A percentile compares a stretch with the other conserved stretches of the same genome.
Conservation (phyloP, 1,140 invertebrate genomes). For the Macrobrachium rosenbergii region DNA sequence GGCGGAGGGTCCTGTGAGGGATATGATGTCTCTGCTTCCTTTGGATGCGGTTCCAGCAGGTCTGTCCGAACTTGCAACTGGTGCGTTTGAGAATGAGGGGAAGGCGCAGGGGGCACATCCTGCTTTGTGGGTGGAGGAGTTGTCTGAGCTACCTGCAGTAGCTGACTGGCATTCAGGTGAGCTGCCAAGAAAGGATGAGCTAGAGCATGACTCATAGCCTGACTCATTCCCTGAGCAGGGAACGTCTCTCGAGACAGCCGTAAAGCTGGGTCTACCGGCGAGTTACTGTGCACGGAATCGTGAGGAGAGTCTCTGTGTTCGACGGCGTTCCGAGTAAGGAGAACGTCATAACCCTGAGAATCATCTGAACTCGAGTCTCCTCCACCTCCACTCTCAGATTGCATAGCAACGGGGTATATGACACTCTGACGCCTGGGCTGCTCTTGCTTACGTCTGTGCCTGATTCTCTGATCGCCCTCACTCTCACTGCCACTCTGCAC, state of each 20-base stretch:
- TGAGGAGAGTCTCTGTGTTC: constrained; percentile 35
- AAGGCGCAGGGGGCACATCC: not conserved
- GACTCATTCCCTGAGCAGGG: constrained; percentile 53
- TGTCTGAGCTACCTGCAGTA: constrained; percentile 43
- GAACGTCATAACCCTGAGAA: constrained; percentile 59
- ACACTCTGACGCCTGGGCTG: constrained; percentile 65
- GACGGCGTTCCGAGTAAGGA: constrained; percentile 27
- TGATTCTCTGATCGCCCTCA: constrained; percentile 58
- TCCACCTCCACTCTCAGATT: constrained; percentile 20
- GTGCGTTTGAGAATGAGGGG: constrained; percentile 17
- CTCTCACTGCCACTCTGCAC: constrained; percentile 62
- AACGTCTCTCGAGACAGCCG: constrained; percentile 29
- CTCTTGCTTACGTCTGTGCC: constrained; percentile 65
- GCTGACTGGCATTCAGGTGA: constrained; percentile 55
- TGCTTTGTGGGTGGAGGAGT: constrained; percentile 20
- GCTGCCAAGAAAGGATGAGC: constrained; percentile 65
- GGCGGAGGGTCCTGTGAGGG: constrained; percentile 17
- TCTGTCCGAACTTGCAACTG: constrained; percentile 57
- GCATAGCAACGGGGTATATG: constrained; percentile 55
- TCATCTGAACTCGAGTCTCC: constrained; percentile 62
- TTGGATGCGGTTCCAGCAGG: constrained; percentile 42
- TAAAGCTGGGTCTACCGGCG: constrained; percentile 29
- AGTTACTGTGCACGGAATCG: constrained; percentile 47
- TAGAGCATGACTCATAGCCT: constrained; percentile 66
- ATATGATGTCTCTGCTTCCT: not conserved